phyloP scores from a whole-genome alignment of 2,113 vertebrate species.

The Spea multiplicata region DNA sequence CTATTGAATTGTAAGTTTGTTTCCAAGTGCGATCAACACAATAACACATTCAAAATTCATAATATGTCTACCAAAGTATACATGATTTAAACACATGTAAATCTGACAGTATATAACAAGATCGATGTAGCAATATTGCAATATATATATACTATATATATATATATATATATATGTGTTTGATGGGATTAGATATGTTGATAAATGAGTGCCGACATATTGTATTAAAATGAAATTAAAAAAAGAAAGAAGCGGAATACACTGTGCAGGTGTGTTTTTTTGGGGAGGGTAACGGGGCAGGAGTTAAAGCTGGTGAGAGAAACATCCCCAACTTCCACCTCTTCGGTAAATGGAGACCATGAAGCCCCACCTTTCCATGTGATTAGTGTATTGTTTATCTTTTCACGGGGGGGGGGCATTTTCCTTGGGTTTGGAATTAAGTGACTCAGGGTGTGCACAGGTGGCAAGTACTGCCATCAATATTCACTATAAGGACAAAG shows the following conservation, averaged over 20 bases:
- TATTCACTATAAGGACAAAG: no score
- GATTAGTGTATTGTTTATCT: conserved; percentile 5
- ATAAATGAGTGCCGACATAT: conserved; percentile 10
- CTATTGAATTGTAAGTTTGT: no score
- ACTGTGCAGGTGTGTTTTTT: not conserved
- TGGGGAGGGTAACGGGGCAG: not conserved
- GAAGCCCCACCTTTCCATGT: conserved; percentile 2
- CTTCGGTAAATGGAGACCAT: not conserved
- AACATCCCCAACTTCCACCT: not conserved
- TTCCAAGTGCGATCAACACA: no score
- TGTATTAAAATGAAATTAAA: not conserved
- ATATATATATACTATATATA: conserved; percentile 20
- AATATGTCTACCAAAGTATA: no score
- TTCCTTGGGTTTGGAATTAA: not conserved
- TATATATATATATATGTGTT: not conserved
- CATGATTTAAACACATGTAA: no score
- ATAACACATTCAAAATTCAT: no score
- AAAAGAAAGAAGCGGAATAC: not conserved
- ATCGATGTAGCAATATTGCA: no score
- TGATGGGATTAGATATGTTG: conserved; percentile 1
- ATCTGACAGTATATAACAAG: not conserved
- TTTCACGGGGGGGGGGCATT: not conserved
- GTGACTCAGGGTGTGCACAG: not conserved
- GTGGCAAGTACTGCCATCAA: no score
- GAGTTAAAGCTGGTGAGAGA: not conserved